These are phyloP conservation scores for Himalopsyche tibetana DNA, from an alignment of 2,888 invertebrate genomes.

Conservation along the genomic window DNA sequence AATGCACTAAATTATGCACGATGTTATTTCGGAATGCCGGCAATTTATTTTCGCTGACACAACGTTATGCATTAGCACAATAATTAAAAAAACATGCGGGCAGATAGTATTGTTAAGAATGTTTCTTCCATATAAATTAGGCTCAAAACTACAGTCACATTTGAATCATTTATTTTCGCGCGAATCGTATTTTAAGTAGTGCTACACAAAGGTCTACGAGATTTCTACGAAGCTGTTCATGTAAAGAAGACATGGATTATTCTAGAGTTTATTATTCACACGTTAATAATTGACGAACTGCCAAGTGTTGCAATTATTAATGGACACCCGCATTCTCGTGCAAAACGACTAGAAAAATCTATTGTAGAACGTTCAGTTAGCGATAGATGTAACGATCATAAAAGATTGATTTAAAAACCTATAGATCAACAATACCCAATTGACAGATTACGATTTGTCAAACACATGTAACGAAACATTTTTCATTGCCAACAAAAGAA, in stretches of 20 bases:
- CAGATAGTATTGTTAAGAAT: neutral
- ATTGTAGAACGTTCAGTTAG: no score
- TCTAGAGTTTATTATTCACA: no score
- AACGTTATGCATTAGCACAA: neutral
- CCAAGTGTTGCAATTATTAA: no score
- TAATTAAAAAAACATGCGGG: neutral
- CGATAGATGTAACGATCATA: no score
- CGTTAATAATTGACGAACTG: no score
- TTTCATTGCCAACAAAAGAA: neutral
- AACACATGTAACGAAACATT: neutral
- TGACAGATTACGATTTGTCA: neutral
- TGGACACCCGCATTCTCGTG: no score
- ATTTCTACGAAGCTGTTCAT: no score
- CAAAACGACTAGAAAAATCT: no score
- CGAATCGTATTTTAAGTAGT: neutral
- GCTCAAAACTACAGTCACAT: neutral
- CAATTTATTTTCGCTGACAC: neutral
- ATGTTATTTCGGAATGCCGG: neutral
- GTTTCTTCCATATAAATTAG: neutral
- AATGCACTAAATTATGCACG: no score
- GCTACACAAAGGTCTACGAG: no score
- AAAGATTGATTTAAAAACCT: neutral
- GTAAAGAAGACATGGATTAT: no score
- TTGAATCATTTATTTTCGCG: neutral
- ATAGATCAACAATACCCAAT: constrained; percentile 8